Percentiles rank a stretch among this genome's conserved stretches.
phyloP scores from a whole-genome alignment of 2,797 vertebrate genomes.

The Sebastes itinus region DNA sequence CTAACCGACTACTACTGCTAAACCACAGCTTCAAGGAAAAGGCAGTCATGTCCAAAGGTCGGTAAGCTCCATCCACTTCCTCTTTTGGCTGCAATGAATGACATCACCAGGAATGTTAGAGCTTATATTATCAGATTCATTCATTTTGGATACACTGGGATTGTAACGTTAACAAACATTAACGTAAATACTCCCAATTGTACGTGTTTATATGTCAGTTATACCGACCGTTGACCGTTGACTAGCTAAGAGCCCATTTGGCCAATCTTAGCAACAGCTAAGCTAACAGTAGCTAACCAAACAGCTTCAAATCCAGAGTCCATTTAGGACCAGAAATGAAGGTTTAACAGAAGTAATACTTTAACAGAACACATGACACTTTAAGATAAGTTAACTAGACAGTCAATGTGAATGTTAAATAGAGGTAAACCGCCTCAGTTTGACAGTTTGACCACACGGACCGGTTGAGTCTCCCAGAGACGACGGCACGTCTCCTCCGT shows the following conservation, averaged over 20 bases:
- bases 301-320: background rate
- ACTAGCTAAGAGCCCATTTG: background rate
- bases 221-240: too few relatives aligned
- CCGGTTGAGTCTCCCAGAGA: slow-evolving; percentile 75
- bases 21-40: slow-evolving; percentile 37
- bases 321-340: background rate
- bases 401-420: background rate
- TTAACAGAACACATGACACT: background rate
- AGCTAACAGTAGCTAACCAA: slow-evolving; percentile 41
- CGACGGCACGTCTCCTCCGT: slow-evolving; percentile 88
- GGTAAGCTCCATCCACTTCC: background rate
- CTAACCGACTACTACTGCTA: background rate
- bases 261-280: slow-evolving; percentile 34
- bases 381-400: fast-evolving
- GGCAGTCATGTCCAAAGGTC: slow-evolving; percentile 53
- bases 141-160: background rate
- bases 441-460: slow-evolving; percentile 19
- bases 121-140: slow-evolving; percentile 2
- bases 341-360: background rate
- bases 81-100: slow-evolving; percentile 31
- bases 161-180: too few relatives aligned
- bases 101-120: background rate
- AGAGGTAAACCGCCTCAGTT: background rate
- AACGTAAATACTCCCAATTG: fast-evolving
- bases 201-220: too few relatives aligned